These are phyloP conservation scores for Ormyrus labotus DNA, from an alignment of 2,888 invertebrate genomes.

Conservation along the genomic window DNA sequence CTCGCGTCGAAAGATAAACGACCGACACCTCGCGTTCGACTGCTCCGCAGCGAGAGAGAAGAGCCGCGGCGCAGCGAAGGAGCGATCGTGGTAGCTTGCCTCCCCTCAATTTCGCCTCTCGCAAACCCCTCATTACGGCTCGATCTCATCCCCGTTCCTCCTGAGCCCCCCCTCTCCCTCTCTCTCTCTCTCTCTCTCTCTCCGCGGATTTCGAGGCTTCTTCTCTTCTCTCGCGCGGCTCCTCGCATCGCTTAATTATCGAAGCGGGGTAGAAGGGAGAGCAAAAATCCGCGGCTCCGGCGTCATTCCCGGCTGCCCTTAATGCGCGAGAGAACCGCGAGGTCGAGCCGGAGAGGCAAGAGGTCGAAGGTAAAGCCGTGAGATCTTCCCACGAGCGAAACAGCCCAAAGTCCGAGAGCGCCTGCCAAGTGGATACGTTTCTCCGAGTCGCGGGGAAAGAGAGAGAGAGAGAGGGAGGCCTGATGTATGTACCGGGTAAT, in stretches of 20 bases:
- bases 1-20: slow-evolving; percentile 33
- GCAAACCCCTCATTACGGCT: slow-evolving; percentile 48
- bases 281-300: slow-evolving; percentile 53
- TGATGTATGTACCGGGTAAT: too few species aligned
- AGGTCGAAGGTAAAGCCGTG: slow-evolving; percentile 69
- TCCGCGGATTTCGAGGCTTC: slow-evolving; percentile 23
- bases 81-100: background rate
- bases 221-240: slow-evolving; percentile 17
- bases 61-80: background rate
- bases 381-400: slow-evolving; percentile 71
- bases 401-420: slow-evolving; percentile 24
- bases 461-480: too few species aligned
- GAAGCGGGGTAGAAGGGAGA: slow-evolving; percentile 57
- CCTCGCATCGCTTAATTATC: slow-evolving; percentile 64
- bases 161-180: background rate
- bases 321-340: slow-evolving; percentile 39
- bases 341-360: slow-evolving; percentile 37
- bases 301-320: slow-evolving; percentile 52
- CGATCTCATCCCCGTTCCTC: slow-evolving; percentile 13
- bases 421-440: background rate
- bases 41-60: background rate
- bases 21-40: slow-evolving; percentile 28
- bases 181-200: slow-evolving; percentile 45
- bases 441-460: background rate
- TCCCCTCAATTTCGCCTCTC: slow-evolving; percentile 46